Evolutionary conservation across 2,797 vertebrate species (phyloP), one percentile per base, ranked within the genome.

Genomic region (Alca torda): DNA sequence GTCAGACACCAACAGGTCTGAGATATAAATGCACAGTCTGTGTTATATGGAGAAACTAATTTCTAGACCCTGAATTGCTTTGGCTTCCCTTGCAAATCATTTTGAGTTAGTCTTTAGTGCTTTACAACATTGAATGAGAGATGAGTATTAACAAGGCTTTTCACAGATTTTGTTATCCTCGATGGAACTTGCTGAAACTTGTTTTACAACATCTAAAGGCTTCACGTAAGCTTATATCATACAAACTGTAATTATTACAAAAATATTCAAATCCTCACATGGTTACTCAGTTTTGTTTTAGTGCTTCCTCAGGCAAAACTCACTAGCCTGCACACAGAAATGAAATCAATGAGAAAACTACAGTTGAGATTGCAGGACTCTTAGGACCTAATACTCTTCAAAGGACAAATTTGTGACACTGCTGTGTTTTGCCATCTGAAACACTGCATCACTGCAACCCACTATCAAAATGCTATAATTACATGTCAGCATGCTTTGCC

Each of bases 381-480:
- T 60, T 15, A 87, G 30, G 70, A 82, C 9, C 12, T 68, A 53
- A 31, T 16, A 53, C 11, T 67, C 53, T 56, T 85, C 64, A 74
- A 85, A 95, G 87, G 87, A 83, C 72, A 89, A 91, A 91, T 37
- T 45, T 24, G 35, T 80, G 82, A 76, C 68, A 85, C 43, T 39
- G 75, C 74, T 80, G 41, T 79, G 64, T 91, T 94, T 89, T 84
- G 35, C 65, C 26, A 28, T 86, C 53, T 13, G 4, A 91, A 91
- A 54, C n/a, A 16, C 64, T n/a, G 37, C 56, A 86, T 63, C 67
- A 35, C 56, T 88, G 76, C 53, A 80, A 75, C 30, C 51, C n/a
- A 33, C 79, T 77, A 86, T 75, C 67, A 91, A 89, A 94, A 91
- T 64, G 61, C 69, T 91, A 23, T 50, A 86, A 92, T 86, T 91